phyloP scores from a whole-genome alignment of 2,113 vertebrate species.

The Xyrauchen texanus region DNA sequence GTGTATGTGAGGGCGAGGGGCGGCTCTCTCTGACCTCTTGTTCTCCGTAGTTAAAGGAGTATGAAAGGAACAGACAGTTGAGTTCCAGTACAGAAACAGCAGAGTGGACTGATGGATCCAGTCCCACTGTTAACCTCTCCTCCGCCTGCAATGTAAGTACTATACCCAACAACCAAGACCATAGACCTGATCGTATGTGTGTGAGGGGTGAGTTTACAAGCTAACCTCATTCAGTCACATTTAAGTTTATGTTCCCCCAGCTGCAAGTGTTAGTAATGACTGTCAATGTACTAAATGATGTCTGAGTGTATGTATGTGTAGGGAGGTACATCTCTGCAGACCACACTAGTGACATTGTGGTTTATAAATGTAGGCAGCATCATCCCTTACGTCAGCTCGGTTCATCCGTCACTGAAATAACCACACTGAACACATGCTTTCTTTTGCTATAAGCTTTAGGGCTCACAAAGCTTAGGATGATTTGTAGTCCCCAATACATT shows the following conservation, averaged over 20 bases:
- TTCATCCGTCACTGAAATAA: background rate
- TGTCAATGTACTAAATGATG: conserved; percentile 31
- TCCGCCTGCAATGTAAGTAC: conserved; percentile 95
- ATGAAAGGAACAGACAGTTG: conserved; percentile 87
- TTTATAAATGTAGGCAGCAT: background rate
- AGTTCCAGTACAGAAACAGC: conserved; percentile 81
- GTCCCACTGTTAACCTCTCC: conserved; percentile 84
- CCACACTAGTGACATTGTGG: background rate
- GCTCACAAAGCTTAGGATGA: background rate
- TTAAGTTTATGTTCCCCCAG: background rate
- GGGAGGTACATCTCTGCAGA: conserved; percentile 1
- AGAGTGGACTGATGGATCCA: conserved; percentile 88
- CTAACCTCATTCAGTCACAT: conserved; percentile 24
- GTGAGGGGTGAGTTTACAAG: conserved; percentile 12
- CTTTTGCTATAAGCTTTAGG: background rate
- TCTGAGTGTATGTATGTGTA: conserved; percentile 23
- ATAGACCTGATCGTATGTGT: conserved; percentile 2
- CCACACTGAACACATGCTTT: background rate
- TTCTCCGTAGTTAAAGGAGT: conserved; percentile 95
- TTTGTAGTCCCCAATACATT: background rate
- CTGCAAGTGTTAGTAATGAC: background rate
- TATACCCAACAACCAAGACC: conserved; percentile 33
- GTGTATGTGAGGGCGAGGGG: conserved; percentile 12
- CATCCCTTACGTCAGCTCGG: background rate
- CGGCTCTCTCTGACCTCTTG: conserved; percentile 75